Percentiles rank a stretch among this genome's conserved stretches.
Evolutionary conservation across 2,113 vertebrate genomes (phyloP).

Genomic region (Crotalus helleri): DNA sequence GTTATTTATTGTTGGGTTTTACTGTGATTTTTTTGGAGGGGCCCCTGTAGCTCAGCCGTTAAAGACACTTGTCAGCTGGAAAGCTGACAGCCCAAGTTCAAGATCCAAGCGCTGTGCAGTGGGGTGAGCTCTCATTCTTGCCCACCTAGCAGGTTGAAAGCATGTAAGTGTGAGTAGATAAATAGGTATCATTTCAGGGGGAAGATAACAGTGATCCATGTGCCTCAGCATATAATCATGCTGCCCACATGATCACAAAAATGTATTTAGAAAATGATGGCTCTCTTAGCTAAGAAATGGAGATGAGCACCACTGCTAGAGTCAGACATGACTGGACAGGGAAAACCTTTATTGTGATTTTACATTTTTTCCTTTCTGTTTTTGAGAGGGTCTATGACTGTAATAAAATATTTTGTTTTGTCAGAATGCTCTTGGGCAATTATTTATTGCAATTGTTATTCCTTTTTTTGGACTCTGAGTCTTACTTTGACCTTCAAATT

Average conservation of each 20-base stretch:
- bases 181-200: not conserved
- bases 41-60: too few relatives aligned
- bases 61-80: too few relatives aligned
- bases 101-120: not conserved
- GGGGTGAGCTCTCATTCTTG: not conserved
- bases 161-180: not conserved
- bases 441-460: too few relatives aligned
- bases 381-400: not conserved
- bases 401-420: not conserved
- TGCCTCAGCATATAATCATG: not conserved
- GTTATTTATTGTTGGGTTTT: not conserved
- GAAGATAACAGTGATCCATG: not conserved
- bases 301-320: not conserved
- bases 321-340: not conserved
- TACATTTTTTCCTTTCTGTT: not conserved
- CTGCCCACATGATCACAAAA: not conserved
- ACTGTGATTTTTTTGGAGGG: too few relatives aligned
- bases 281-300: not conserved
- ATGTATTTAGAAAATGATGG: not conserved
- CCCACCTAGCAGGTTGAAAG: not conserved
- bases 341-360: not conserved
- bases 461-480: too few relatives aligned
- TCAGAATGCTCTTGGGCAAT: not conserved
- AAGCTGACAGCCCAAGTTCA: not conserved
- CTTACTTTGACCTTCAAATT: too few relatives aligned